Conservation (phyloP, 2,113 vertebrate genomes). For the Aramus guarauna region DNA sequence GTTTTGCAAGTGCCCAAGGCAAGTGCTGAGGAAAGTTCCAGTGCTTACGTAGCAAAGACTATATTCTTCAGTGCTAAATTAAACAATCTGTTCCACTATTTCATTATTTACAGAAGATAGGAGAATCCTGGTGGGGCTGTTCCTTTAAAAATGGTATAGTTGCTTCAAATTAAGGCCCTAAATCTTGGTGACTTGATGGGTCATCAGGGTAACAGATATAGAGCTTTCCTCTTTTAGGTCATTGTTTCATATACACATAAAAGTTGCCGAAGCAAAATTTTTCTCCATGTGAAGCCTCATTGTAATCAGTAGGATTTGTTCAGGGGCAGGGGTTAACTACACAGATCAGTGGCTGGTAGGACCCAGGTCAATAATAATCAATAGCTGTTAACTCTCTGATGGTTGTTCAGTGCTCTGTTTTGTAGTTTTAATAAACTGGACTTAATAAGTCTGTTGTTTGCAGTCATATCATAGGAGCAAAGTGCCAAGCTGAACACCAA, state of each 20-base stretch:
- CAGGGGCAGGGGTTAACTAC: not conserved
- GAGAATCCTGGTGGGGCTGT: not conserved
- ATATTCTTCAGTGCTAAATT: not conserved
- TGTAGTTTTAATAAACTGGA: constrained; percentile 21
- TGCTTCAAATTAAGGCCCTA: constrained; percentile 10
- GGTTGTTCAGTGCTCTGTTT: not conserved
- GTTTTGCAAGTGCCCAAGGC: not conserved
- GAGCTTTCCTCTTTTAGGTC: not conserved
- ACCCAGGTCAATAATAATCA: not conserved
- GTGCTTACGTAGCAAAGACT: not conserved
- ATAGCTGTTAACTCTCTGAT: not conserved
- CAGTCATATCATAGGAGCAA: not conserved
- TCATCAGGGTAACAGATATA: not conserved
- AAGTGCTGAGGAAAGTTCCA: not conserved
- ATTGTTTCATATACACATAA: not conserved
- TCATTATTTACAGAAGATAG: not conserved
- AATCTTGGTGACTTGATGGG: constrained; percentile 4
- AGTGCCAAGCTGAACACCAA: not conserved
- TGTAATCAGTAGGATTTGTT: not conserved
- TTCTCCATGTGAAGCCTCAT: not conserved
- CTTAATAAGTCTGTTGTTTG: not conserved
- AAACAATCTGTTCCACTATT: not conserved
- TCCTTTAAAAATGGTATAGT: not conserved
- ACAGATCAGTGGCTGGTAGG: not conserved
- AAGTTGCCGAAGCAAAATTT: not conserved